Conservation (phyloP, 2,797 vertebrate species). For the Morelia viridis region DNA sequence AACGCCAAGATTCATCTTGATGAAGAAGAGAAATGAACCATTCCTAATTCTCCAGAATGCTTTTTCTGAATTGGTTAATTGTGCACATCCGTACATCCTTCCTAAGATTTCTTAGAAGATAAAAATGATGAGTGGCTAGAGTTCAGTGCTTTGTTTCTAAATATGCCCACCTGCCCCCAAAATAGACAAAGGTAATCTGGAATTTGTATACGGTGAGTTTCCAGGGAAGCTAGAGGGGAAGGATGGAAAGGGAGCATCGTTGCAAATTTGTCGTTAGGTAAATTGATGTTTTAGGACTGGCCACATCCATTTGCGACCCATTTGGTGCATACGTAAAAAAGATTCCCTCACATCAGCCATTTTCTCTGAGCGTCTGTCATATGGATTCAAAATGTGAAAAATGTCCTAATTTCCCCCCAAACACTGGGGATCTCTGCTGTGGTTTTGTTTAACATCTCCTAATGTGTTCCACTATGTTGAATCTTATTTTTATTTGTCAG, state of each 20-base stretch:
- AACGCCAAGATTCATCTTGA: neutral
- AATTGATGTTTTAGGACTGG: neutral
- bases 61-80: neutral
- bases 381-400: neutral
- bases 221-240: neutral
- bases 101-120: neutral
- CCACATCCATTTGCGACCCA: neutral
- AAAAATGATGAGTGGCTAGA: neutral
- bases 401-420: neutral
- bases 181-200: neutral
- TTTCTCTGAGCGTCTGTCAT: neutral
- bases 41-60: neutral
- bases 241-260: neutral
- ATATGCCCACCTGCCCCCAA: neutral
- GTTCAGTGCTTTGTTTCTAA: neutral
- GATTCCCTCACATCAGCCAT: neutral
- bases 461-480: neutral
- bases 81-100: neutral
- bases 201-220: neutral
- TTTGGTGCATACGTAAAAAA: neutral
- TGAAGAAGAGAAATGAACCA: neutral
- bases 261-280: neutral
- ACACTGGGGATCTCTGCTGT: neutral
- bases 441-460: neutral
- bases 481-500: constrained; percentile 3